phyloP scores from a whole-genome alignment of 2,888 invertebrate species.

The Lottia scabra region DNA sequence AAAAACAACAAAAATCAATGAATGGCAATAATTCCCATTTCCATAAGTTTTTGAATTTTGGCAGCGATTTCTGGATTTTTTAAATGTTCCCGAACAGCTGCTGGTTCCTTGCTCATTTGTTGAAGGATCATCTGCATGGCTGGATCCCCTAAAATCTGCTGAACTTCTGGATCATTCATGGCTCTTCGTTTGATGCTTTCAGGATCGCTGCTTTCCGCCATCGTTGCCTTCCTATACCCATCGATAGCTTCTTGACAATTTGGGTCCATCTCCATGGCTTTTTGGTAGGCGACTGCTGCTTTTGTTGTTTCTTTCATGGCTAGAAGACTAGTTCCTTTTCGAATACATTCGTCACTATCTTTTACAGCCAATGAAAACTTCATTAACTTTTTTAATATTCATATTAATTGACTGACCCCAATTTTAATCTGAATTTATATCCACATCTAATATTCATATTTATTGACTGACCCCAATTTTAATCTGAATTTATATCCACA shows the following conservation, averaged over 20 bases:
- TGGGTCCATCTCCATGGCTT: constrained; percentile 94
- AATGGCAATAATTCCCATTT: constrained; percentile 95
- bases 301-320: constrained; percentile 95
- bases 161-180: constrained; percentile 97
- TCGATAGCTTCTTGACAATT: constrained; percentile 93
- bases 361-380: constrained; percentile 96
- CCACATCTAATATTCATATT: no score
- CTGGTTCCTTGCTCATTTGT: constrained; percentile 98
- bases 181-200: constrained; percentile 95
- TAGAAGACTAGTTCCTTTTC: constrained; percentile 95
- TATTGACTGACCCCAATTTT: no score
- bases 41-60: constrained; percentile 96
- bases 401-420: no score
- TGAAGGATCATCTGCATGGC: constrained; percentile 98
- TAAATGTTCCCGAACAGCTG: constrained; percentile 93
- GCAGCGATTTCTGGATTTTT: constrained; percentile 96
- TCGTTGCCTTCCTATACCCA: constrained; percentile 83
- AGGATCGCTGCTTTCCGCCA: constrained; percentile 69
- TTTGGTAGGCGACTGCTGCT: constrained; percentile 92
- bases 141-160: constrained; percentile 94
- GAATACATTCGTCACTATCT: constrained; percentile 95
- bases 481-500: no score
- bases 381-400: constrained; percentile 97
- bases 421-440: no score
- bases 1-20: constrained; percentile 75